A percentile compares a stretch with the other conserved stretches of the same genome.
These are phyloP conservation scores for Hoplodrina ambigua DNA, from an alignment of 2,888 invertebrate genomes.

Conservation along the genomic window DNA sequence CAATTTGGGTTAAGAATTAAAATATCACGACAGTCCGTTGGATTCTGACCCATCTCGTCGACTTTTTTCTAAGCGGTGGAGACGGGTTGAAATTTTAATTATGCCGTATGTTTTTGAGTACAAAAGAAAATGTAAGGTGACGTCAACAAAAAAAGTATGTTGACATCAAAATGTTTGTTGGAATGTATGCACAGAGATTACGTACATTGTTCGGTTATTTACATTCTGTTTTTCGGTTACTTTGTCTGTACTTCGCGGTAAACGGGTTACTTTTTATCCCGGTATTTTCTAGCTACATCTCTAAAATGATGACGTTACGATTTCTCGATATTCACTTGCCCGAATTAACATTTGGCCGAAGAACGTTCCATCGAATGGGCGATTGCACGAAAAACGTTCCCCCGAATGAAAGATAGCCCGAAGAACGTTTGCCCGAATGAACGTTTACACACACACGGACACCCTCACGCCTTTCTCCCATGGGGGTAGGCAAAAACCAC, in stretches of 20 bases:
- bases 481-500: too few relatives aligned
- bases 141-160: conserved; percentile 54
- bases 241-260: background rate
- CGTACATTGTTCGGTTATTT: conserved; percentile 7
- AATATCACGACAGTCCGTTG: conserved; percentile 74
- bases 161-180: conserved; percentile 53
- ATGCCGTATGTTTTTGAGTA: conserved; percentile 67
- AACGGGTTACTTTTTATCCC: background rate
- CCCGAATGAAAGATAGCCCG: too few relatives aligned
- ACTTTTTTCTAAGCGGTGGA: conserved; percentile 66
- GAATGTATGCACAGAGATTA: conserved; percentile 39
- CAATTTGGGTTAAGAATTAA: conserved; percentile 80
- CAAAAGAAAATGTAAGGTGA: conserved; percentile 73
- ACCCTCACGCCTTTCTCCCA: too few relatives aligned
- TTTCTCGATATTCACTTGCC: too few relatives aligned
- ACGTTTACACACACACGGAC: too few relatives aligned
- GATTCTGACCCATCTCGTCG: conserved; percentile 54
- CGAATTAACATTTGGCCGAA: too few relatives aligned
- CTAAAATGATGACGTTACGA: too few relatives aligned
- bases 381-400: too few relatives aligned
- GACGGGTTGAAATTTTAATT: conserved; percentile 76
- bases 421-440: too few relatives aligned
- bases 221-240: background rate
- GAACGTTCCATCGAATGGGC: too few relatives aligned
- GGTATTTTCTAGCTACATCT: too few relatives aligned